phyloP scores from a whole-genome alignment of 2,888 invertebrate species.

The Mythimna pallens region DNA sequence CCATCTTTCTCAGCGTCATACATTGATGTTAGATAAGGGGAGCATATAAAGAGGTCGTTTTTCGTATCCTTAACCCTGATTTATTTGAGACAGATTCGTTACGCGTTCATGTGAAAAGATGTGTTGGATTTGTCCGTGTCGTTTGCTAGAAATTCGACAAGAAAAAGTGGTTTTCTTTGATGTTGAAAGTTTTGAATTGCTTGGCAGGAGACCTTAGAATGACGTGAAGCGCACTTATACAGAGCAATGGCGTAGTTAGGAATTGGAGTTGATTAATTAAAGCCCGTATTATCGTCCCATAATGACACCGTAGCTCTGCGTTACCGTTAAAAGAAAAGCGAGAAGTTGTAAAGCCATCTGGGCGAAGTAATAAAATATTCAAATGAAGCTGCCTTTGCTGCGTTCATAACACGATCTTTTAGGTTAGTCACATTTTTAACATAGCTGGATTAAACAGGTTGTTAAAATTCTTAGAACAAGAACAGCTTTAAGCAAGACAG shows the following conservation, averaged over 20 bases:
- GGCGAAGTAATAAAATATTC: slow-evolving; percentile 31
- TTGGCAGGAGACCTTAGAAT: neutral
- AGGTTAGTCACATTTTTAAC: slow-evolving; percentile 48
- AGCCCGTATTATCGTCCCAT: neutral
- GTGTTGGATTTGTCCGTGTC: slow-evolving; percentile 22
- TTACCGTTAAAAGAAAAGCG: slow-evolving; percentile 23
- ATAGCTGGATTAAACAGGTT: slow-evolving; percentile 46
- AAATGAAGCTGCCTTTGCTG: slow-evolving; percentile 27
- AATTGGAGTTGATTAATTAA: slow-evolving; percentile 10
- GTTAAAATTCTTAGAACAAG: slow-evolving; percentile 25
- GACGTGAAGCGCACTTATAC: neutral
- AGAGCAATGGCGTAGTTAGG: slow-evolving; percentile 5
- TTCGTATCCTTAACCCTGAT: slow-evolving; percentile 37
- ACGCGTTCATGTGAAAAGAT: slow-evolving; percentile 24
- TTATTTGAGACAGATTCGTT: slow-evolving; percentile 33
- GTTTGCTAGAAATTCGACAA: slow-evolving; percentile 10
- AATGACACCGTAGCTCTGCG: neutral
- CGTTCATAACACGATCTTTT: slow-evolving; percentile 29
- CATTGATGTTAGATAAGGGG: slow-evolving; percentile 48
- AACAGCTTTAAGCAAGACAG: slow-evolving; percentile 24
- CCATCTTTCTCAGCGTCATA: slow-evolving; percentile 50
- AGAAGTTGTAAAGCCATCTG: slow-evolving; percentile 28
- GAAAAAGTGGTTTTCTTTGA: neutral
- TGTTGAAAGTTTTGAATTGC: slow-evolving; percentile 4
- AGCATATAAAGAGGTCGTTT: slow-evolving; percentile 40